Percentiles rank a stretch among this genome's conserved stretches.
Conservation (phyloP, 2,888 invertebrate species). For the Yponomeuta malinellus region DNA sequence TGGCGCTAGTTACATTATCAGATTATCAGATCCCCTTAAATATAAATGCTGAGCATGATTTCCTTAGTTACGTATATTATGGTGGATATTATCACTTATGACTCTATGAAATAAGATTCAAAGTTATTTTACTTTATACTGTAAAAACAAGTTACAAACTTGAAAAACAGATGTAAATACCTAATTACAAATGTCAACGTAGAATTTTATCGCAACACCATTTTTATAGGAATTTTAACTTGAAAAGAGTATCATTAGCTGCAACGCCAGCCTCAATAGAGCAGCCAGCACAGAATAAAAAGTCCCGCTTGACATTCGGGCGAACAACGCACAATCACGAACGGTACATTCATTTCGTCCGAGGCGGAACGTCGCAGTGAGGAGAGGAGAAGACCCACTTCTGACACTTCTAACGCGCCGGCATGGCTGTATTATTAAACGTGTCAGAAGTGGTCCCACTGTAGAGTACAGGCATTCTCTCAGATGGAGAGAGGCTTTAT, state of each 20-base stretch:
- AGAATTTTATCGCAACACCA: not conserved
- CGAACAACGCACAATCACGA: constrained; percentile 1
- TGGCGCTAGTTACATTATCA: too few species aligned
- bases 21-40: too few species aligned
- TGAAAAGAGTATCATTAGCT: not conserved
- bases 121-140: too few species aligned
- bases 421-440: too few species aligned
- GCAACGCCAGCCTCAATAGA: not conserved
- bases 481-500: too few species aligned
- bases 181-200: not conserved
- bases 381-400: not conserved
- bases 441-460: too few species aligned
- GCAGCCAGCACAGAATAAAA: not conserved
- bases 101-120: too few species aligned
- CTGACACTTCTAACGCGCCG: not conserved
- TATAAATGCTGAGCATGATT: too few species aligned
- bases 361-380: not conserved
- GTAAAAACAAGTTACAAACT: too few species aligned
- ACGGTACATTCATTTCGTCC: not conserved
- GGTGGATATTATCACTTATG: too few species aligned
- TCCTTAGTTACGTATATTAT: too few species aligned
- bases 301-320: not conserved
- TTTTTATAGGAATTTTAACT: not conserved
- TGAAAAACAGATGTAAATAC: not conserved
- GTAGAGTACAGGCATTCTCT: too few species aligned